These are phyloP conservation scores for Gari tellinella DNA, from an alignment of 2,888 invertebrate genomes.

Conservation along the genomic window DNA sequence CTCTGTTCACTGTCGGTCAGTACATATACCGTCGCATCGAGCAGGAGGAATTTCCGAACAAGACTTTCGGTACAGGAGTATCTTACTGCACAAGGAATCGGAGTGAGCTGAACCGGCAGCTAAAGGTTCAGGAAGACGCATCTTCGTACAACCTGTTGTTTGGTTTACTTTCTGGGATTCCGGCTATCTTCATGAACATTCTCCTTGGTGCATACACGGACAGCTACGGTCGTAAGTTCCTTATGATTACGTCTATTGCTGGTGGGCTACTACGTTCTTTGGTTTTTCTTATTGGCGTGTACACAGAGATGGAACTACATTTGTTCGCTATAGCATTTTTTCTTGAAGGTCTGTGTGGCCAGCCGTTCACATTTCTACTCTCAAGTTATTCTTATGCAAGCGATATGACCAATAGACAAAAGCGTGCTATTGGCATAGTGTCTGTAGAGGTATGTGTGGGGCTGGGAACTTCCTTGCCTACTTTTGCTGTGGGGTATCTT, in stretches of 20 bases:
- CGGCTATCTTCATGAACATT: conserved; percentile 44
- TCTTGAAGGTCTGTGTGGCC: conserved; percentile 63
- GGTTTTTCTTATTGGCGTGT: conserved; percentile 46
- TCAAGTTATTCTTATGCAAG: conserved; percentile 51
- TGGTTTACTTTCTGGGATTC: conserved; percentile 51
- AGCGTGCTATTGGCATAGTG: conserved; percentile 45
- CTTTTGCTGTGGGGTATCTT: conserved; percentile 46
- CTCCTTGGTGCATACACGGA: conserved; percentile 62
- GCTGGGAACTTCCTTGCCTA: conserved; percentile 22
- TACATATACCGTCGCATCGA: conserved; percentile 31
- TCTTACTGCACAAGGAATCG: conserved; percentile 11
- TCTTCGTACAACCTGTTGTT: conserved; percentile 50
- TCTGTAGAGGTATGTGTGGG: conserved; percentile 37
- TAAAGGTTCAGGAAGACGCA: conserved; percentile 37
- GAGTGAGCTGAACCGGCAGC: background rate
- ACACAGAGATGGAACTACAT: conserved; percentile 54
- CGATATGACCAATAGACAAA: conserved; percentile 51
- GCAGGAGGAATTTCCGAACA: conserved; percentile 9
- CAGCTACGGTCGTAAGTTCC: conserved; percentile 60
- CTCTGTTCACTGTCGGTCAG: conserved; percentile 48
- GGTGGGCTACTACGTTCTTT: conserved; percentile 54
- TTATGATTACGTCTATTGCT: conserved; percentile 53
- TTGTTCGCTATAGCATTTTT: conserved; percentile 56
- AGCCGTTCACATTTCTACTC: conserved; percentile 41
- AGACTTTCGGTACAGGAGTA: conserved; percentile 27